These are phyloP conservation scores for Anoplius nigerrimus DNA, from an alignment of 2,888 invertebrate genomes.

Conservation along the genomic window DNA sequence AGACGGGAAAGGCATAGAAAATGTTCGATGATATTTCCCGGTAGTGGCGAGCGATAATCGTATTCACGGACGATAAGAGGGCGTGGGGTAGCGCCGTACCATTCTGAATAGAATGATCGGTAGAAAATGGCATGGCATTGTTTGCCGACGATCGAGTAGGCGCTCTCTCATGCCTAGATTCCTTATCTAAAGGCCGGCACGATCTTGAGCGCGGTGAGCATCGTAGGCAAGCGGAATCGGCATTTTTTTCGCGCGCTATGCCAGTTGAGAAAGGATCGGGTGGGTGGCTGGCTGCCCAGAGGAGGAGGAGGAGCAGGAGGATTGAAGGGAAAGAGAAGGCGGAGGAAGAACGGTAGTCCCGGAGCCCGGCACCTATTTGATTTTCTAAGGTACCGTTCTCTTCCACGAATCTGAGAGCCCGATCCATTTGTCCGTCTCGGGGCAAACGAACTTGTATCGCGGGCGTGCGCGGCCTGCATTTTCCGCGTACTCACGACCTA, in stretches of 20 bases:
- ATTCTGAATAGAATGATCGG: no score
- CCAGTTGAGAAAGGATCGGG: constrained; percentile 14
- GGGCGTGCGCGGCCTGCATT: constrained; percentile 28
- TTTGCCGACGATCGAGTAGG: constrained; percentile 15
- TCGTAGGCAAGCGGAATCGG: constrained; percentile 46
- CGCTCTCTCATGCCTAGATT: constrained; percentile 22
- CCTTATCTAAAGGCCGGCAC: constrained; percentile 42
- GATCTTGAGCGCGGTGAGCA: constrained; percentile 34
- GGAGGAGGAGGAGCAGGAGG: constrained; percentile 5
- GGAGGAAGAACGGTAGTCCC: constrained; percentile 39
- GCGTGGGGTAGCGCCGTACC: no score
- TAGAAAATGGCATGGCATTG: background rate
- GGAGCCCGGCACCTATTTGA: constrained; percentile 41
- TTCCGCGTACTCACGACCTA: constrained; percentile 31
- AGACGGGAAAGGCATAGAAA: no score
- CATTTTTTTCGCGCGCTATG: constrained; percentile 37
- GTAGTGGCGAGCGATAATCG: no score
- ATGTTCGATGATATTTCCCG: no score
- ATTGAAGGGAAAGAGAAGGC: background rate
- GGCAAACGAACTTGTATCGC: constrained; percentile 14
- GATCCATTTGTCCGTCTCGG: constrained; percentile 29
- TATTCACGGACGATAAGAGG: no score
- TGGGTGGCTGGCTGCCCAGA: constrained; percentile 18
- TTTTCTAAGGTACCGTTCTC: constrained; percentile 56
- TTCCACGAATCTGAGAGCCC: constrained; percentile 45